phyloP scores from a whole-genome alignment of 2,888 invertebrate species.

The Nomada ruficornis region DNA sequence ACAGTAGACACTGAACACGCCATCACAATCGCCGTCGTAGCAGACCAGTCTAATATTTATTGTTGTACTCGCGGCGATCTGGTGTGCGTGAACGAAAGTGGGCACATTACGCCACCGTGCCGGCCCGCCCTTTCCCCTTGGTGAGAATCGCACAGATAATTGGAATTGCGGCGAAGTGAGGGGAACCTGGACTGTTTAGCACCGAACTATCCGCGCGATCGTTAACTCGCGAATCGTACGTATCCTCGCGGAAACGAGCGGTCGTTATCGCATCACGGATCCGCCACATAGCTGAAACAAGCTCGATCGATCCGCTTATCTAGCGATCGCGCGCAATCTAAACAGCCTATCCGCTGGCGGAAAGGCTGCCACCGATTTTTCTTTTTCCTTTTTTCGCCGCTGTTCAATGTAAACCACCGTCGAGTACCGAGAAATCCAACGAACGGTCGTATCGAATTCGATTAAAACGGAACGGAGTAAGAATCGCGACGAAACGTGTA shows the following conservation, averaged over 20 bases:
- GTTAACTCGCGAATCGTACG: slow-evolving; percentile 1
- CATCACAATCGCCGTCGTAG: not conserved
- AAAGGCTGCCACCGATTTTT: not conserved
- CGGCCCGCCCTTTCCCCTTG: slow-evolving; percentile 12
- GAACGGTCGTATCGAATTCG: not conserved
- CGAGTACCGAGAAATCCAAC: not conserved
- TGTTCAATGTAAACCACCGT: not conserved
- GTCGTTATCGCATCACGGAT: slow-evolving; percentile 23
- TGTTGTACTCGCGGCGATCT: slow-evolving; percentile 42
- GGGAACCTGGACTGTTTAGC: not conserved
- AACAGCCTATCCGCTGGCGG: slow-evolving; percentile 20
- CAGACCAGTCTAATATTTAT: slow-evolving; percentile 38
- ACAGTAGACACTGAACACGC: not conserved
- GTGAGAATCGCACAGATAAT: not conserved
- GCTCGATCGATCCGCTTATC: slow-evolving; percentile 33
- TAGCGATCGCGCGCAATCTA: slow-evolving; percentile 32
- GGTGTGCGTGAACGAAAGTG: slow-evolving; percentile 40
- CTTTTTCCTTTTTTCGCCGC: not conserved
- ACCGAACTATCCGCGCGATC: not conserved
- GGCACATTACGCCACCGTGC: not conserved
- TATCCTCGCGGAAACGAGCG: not conserved
- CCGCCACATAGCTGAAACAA: slow-evolving; percentile 2
- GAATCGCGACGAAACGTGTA: not conserved
- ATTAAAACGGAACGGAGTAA: not conserved
- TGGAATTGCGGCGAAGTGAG: slow-evolving; percentile 34